Base-by-base conservation (phyloP, 2,797 vertebrate genomes). In the Ctenopoma kingsleyae region DNA sequence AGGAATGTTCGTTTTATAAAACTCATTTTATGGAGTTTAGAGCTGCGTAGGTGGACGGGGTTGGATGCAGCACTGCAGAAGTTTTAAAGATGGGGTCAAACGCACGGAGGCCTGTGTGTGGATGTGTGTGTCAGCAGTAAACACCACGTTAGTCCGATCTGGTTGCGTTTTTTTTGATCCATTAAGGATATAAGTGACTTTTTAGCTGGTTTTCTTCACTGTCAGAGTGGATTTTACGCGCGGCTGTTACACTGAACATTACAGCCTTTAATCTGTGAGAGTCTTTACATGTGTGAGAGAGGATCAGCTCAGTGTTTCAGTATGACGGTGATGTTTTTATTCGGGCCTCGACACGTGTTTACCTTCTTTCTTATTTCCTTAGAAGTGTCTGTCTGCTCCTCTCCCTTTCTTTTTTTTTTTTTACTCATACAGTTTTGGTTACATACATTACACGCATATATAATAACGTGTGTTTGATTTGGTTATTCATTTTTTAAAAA, bases 81-180 rank as follows among this genome's bases (percentile, higher is more conserved):
- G 19, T 43, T 56, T 68, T 36, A 22, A 46, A 64, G 15, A 30
- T 15, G 9, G 56, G 17, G 51, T 40, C 20, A 66, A 32, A 54
- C 10, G 30, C 40, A 22, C 38, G 35, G 8, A 20, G 7, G n/a
- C 8, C 6, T 22, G 19, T 53, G 40, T 41, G 41, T 49, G 27
- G 17, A 48, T 49, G 57, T 30, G 27, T 48, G 61, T 49, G 23
- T 8, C 16, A 40, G 41, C 66, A 66, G 57, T 66, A 68, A 76
- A 80, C 70, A 65, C 40, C 7, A 19, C n/a, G 61, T 1, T 56
- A 49, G 35, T 65, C 25, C 35, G 53, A 71, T 68, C 62, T 73
- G 35, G 50, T 23, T 55, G 71, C 20, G 61, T 67, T 67, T 76
- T n/a, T 50, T 61, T 47, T 16, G 68, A 59, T 43, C 56, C 53